A percentile compares a stretch with the other conserved stretches of the same genome.
These are phyloP conservation scores for Dorcus parallelipipedus DNA, from an alignment of 2,888 invertebrate species.

Conservation along the genomic window DNA sequence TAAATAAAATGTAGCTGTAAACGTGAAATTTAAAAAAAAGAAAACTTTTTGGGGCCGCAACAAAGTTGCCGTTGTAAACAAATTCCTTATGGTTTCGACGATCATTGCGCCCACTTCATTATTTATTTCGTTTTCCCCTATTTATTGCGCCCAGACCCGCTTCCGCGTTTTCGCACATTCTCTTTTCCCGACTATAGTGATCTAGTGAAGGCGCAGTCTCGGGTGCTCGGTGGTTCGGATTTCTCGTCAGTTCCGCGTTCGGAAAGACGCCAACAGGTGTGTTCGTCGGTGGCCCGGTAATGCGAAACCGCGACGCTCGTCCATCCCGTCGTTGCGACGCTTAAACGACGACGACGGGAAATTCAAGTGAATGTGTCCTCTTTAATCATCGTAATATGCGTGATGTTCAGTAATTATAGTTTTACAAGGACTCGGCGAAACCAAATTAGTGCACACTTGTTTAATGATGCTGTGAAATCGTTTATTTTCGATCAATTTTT, in stretches of 20 bases:
- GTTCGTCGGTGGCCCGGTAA: slow-evolving; percentile 4
- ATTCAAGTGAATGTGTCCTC: too few species aligned
- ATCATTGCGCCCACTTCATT: not conserved
- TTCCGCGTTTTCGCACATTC: slow-evolving; percentile 5
- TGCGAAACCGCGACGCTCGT: not conserved
- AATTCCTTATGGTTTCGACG: not conserved
- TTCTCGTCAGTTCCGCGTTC: slow-evolving; percentile 19
- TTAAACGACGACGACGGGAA: too few species aligned
- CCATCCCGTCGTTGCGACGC: not conserved
- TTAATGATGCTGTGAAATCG: too few species aligned
- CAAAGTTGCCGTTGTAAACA: not conserved
- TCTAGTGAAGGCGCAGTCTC: slow-evolving; percentile 12
- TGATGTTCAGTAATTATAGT: too few species aligned
- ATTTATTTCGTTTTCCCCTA: not conserved
- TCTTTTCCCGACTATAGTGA: slow-evolving; percentile 3
- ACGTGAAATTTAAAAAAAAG: too few species aligned
- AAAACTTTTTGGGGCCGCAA: too few species aligned
- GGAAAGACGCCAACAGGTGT: slow-evolving; percentile 29
- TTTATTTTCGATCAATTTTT: too few species aligned
- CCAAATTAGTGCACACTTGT: too few species aligned
- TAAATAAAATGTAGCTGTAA: too few species aligned
- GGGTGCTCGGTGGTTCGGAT: slow-evolving; percentile 4
- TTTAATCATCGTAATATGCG: too few species aligned
- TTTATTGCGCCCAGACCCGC: not conserved
- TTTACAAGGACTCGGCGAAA: too few species aligned